phyloP scores from a whole-genome alignment of 2,888 invertebrate genomes.

The Resseliella maxima region DNA sequence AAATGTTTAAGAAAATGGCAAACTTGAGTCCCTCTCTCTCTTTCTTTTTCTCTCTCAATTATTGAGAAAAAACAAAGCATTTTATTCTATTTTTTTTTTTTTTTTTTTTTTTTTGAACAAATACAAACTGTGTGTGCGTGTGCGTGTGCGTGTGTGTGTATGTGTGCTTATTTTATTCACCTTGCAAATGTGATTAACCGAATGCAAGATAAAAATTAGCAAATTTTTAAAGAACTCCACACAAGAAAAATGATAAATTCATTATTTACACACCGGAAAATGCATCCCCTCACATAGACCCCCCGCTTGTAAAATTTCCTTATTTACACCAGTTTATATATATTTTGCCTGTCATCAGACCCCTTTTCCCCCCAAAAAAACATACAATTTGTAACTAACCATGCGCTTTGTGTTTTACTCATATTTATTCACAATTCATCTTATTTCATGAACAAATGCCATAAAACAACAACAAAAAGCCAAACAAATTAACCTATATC shows the following conservation, averaged over 20 bases:
- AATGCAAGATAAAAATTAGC: background rate
- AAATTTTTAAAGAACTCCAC: no score
- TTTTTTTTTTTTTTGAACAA: no score
- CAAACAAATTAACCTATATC: background rate
- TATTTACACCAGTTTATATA: conserved; percentile 3
- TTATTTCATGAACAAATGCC: conserved; percentile 44
- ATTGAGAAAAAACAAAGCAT: background rate
- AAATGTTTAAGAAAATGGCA: background rate
- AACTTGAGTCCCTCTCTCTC: background rate
- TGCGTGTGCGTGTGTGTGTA: background rate
- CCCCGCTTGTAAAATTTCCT: background rate
- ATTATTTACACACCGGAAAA: background rate
- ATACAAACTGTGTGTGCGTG: background rate
- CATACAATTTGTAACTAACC: conserved; percentile 53
- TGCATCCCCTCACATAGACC: background rate
- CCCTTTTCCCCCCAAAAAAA: no score
- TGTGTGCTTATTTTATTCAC: background rate
- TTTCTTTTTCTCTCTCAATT: background rate
- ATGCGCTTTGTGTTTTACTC: conserved; percentile 47
- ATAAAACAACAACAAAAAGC: background rate
- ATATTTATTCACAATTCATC: conserved; percentile 5
- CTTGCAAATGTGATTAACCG: conserved; percentile 43
- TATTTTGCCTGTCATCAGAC: conserved; percentile 17
- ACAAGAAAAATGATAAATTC: no score
- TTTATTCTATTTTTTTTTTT: background rate